Evolutionary conservation across 2,113 vertebrate species (phyloP).

Genomic region (Loxodonta africana): DNA sequence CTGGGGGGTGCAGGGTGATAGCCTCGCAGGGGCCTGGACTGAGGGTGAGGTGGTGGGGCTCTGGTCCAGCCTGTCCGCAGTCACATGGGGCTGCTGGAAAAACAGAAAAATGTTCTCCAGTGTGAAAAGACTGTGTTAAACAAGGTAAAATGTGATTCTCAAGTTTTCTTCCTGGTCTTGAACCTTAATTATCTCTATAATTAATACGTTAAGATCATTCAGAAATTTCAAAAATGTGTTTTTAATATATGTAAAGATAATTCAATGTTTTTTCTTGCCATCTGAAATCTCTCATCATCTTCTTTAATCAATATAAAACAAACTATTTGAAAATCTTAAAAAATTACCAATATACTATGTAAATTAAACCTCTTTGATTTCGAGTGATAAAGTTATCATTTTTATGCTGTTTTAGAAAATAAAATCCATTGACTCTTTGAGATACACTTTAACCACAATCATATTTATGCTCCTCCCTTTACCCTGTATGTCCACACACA

Average conservation of each 20-base stretch:
- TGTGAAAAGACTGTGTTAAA: neutral
- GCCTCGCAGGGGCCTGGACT: neutral
- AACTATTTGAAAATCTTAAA: conserved; percentile 47
- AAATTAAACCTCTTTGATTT: conserved; percentile 53
- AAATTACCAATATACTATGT: neutral
- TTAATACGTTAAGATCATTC: conserved; percentile 33
- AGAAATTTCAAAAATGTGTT: conserved; percentile 43
- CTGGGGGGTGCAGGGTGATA: neutral
- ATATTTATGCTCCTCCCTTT: conserved; percentile 19
- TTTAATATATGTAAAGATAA: conserved; percentile 37
- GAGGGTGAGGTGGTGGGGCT: neutral
- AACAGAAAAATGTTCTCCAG: neutral
- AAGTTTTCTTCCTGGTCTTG: neutral
- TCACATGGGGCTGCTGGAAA: neutral
- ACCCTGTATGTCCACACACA: neutral
- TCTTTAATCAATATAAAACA: conserved; percentile 12
- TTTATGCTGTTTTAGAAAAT: conserved; percentile 52
- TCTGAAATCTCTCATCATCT: conserved; percentile 31
- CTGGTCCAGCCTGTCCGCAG: neutral
- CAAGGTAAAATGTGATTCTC: neutral
- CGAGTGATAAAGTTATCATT: conserved; percentile 47
- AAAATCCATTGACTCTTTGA: neutral
- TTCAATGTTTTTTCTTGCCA: neutral
- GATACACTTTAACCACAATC: conserved; percentile 15
- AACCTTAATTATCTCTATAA: neutral